A percentile compares a stretch with the other conserved stretches of the same genome.
Conservation (phyloP, 2,797 vertebrate genomes). For the Acanthis flammea region DNA sequence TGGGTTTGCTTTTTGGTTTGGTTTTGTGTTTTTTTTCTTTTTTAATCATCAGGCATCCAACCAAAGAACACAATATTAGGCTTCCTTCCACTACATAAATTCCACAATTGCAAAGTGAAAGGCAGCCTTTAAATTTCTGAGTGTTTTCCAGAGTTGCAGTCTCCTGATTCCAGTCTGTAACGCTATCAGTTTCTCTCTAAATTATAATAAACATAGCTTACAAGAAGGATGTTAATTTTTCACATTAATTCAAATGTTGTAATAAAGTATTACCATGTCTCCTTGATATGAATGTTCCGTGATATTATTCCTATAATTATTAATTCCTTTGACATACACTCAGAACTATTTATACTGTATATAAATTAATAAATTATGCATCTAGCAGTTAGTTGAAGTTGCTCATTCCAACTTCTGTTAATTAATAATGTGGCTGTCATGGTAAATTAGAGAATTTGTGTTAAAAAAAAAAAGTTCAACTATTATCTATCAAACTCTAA, state of each 20-base stretch:
- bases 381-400: not conserved
- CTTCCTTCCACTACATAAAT: not conserved
- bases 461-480: not conserved
- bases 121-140: not conserved
- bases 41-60: not conserved
- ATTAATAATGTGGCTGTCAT: slow-evolving; percentile 19
- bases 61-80: not conserved
- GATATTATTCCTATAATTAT: slow-evolving; percentile 24
- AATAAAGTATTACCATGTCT: slow-evolving; percentile 1
- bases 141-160: not conserved
- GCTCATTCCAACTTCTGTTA: not conserved
- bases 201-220: not conserved
- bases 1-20: not conserved
- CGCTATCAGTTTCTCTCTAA: not conserved
- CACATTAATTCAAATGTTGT: slow-evolving; percentile 25
- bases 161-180: not conserved
- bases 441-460: slow-evolving; percentile 4
- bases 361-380: slow-evolving; percentile 50
- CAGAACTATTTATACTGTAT: slow-evolving; percentile 39
- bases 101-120: not conserved
- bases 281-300: not conserved
- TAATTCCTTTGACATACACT: slow-evolving; percentile 34
- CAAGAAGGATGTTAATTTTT: not conserved
- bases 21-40: not conserved
- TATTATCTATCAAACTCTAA: slow-evolving; percentile 17